Conservation (phyloP, 2,888 invertebrate species). For the Neocrepidodera transversa region DNA sequence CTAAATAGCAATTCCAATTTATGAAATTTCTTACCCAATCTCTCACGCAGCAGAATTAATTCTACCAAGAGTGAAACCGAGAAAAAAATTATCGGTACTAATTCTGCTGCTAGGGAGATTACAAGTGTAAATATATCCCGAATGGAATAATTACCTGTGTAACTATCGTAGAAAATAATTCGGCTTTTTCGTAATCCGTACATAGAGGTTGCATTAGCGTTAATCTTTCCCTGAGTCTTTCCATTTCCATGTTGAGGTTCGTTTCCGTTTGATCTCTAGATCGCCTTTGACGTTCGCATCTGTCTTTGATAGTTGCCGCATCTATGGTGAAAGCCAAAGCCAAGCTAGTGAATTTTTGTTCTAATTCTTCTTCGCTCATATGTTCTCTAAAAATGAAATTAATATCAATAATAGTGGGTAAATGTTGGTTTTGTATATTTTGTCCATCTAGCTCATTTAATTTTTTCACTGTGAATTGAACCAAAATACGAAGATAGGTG, state of each 20-base stretch:
- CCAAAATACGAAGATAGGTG: too few species aligned
- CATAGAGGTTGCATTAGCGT: conserved; percentile 62
- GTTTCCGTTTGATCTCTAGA: conserved; percentile 67
- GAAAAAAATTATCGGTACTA: neutral
- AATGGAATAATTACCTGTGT: conserved; percentile 56
- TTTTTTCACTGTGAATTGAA: too few species aligned
- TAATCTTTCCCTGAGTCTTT: conserved; percentile 58
- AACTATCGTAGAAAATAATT: conserved; percentile 62
- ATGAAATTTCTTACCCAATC: too few species aligned
- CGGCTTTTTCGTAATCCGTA: conserved; percentile 63
- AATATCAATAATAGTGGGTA: too few species aligned
- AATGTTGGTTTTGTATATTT: too few species aligned
- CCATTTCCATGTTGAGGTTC: conserved; percentile 64
- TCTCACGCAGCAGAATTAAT: too few species aligned
- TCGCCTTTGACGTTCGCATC: conserved; percentile 65
- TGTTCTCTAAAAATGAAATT: conserved; percentile 53
- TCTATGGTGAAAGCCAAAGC: conserved; percentile 68
- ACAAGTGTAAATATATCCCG: neutral
- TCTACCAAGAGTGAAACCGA: too few species aligned
- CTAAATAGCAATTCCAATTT: too few species aligned
- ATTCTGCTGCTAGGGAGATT: too few species aligned
- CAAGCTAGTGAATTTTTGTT: conserved; percentile 66
- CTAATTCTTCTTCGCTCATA: conserved; percentile 57
- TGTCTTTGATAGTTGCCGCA: conserved; percentile 63
- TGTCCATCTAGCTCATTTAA: too few species aligned